Evolutionary conservation across 2,888 invertebrate species (phyloP).

Genomic region (Amorpha juglandis): DNA sequence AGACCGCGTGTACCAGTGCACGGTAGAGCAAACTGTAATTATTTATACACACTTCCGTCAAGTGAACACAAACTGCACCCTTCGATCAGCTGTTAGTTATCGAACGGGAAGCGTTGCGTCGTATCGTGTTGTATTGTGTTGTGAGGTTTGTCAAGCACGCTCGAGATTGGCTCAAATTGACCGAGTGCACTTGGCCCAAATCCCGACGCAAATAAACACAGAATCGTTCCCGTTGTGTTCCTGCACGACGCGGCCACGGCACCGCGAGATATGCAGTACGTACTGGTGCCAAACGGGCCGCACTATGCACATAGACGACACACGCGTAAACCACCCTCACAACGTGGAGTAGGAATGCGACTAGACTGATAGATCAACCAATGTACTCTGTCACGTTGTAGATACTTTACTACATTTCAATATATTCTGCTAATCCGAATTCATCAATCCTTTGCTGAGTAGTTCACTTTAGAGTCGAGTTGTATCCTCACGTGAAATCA

Average conservation of each 20-base stretch:
- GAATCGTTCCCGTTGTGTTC: slow-evolving; percentile 59
- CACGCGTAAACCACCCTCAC: slow-evolving; percentile 4
- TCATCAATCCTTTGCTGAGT: background rate
- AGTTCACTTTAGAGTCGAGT: background rate
- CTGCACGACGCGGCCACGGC: slow-evolving; percentile 51
- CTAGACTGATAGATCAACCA: slow-evolving; percentile 6
- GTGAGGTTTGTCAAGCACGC: slow-evolving; percentile 19
- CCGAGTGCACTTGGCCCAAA: slow-evolving; percentile 78
- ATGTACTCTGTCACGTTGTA: background rate
- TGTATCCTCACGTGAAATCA: background rate
- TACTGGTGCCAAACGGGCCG: slow-evolving; percentile 19
- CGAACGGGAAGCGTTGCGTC: slow-evolving; percentile 14
- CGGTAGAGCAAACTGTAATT: background rate
- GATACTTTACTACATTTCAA: background rate
- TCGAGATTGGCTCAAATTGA: slow-evolving; percentile 63
- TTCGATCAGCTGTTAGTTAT: slow-evolving; percentile 38
- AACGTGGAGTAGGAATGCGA: slow-evolving; percentile 12
- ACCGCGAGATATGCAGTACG: slow-evolving; percentile 35
- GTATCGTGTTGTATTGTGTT: slow-evolving; percentile 4
- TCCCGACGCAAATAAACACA: slow-evolving; percentile 72
- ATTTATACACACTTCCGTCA: background rate
- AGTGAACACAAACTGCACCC: slow-evolving; percentile 10
- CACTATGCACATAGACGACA: slow-evolving; percentile 16
- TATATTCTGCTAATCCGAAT: background rate
- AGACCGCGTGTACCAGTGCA: background rate